Evolutionary conservation across 2,888 invertebrate species (phyloP), one percentile per base, ranked within the genome.

Genomic region (Adineta ricciae): DNA sequence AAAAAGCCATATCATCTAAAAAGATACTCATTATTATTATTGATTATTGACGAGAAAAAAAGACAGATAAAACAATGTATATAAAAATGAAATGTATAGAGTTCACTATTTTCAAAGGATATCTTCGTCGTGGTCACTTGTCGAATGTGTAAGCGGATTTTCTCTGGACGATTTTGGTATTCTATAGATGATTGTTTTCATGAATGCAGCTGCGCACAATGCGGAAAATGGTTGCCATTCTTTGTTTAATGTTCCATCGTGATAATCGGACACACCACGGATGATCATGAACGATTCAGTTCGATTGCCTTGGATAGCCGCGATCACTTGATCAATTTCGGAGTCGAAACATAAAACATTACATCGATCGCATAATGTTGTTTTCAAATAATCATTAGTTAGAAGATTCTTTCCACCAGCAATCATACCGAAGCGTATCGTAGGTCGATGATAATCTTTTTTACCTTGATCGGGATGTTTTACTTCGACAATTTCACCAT

Each of bases 141-240:
- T 64, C 32, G 64, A 64, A 27, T 64, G 32, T 64, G 32, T 19
- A 27, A 41, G 38, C n/a, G 38, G 78, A 41, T 78, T 41, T 41
- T 78, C 9, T 78, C 11, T 78, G 24, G 38, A 41, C 78, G 78
- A 41, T 78, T 41, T 41, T 16, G 85, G 85, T 50, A 85, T 36
- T 32, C 49, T 32, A 73, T n/a, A 93, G 87, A 96, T 93, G 87
- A 97, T 93, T 7, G 95, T 93, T 90, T 96, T 97, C 92, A 95
- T 95, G 85, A 96, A 95, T 83, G 96, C 94, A 2, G 97, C 97
- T 11, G 97, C 97, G 1, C 94, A 94, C 78, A 97, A 91, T 0
- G 97, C 94, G 0, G 97, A 94, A 90, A 95, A 96, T 1, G 96
- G 95, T 90, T 97, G 97, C 99, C 99, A 99, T 89, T 96, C 95